Evolutionary conservation across 2,888 invertebrate genomes (phyloP).

Genomic region (Aleiodes leptofemur): DNA sequence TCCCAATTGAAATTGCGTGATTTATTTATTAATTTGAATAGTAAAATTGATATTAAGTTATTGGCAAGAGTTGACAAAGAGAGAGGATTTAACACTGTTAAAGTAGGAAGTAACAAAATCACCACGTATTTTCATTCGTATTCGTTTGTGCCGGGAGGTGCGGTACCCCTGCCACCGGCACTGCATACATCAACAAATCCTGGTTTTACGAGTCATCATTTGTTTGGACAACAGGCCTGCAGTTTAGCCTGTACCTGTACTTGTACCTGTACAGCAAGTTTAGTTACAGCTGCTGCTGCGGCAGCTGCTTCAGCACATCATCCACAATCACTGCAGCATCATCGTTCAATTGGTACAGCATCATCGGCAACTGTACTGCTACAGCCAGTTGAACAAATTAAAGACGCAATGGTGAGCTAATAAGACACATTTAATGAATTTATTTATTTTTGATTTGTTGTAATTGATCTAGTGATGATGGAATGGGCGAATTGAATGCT

Average conservation of each 20-base stretch:
- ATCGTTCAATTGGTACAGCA: slow-evolving; percentile 64
- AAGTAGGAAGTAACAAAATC: slow-evolving; percentile 69
- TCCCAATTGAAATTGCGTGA: slow-evolving; percentile 18
- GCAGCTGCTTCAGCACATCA: slow-evolving; percentile 55
- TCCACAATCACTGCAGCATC: slow-evolving; percentile 64
- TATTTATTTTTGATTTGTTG: no score
- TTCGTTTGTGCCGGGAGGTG: slow-evolving; percentile 75
- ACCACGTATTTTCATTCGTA: slow-evolving; percentile 76
- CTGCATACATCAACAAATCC: slow-evolving; percentile 64
- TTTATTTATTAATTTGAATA: background rate
- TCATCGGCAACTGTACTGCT: slow-evolving; percentile 70
- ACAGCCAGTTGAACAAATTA: slow-evolving; percentile 73
- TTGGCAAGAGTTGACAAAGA: background rate
- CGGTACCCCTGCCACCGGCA: slow-evolving; percentile 73
- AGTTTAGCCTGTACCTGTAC: slow-evolving; percentile 69
- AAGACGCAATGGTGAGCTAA: slow-evolving; percentile 73
- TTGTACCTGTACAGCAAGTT: slow-evolving; percentile 69
- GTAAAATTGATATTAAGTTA: background rate
- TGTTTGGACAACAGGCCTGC: slow-evolving; percentile 69
- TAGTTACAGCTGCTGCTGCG: slow-evolving; percentile 66
- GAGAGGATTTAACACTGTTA: slow-evolving; percentile 58
- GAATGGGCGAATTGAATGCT: no score
- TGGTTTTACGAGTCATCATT: slow-evolving; percentile 64
- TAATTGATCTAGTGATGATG: no score
- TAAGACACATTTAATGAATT: background rate